Percentiles rank a stretch among this genome's conserved stretches.
Evolutionary conservation across 2,113 vertebrate species (phyloP).

Genomic region (Vireo altiloquus): DNA sequence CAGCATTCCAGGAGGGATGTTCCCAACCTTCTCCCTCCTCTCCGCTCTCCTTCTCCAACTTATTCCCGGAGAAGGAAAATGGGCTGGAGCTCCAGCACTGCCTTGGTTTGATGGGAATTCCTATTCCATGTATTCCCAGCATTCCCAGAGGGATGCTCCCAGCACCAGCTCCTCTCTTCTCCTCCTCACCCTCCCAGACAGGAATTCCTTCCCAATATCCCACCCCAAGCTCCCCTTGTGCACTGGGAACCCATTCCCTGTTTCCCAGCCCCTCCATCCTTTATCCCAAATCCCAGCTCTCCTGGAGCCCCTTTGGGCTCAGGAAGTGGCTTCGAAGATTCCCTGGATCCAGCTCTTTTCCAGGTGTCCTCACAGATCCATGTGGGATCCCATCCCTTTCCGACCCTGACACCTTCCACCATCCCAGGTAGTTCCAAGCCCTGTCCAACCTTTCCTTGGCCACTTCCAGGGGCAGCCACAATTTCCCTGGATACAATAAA

Average conservation of each 20-base stretch:
- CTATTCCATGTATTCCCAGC: too few relatives aligned
- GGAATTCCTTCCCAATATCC: not conserved
- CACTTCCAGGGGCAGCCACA: too few relatives aligned
- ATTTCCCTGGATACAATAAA: not conserved
- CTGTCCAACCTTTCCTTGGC: not conserved
- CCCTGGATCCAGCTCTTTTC: not conserved
- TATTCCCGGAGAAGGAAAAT: too few relatives aligned
- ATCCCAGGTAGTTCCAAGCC: not conserved
- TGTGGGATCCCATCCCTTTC: not conserved
- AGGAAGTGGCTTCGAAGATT: accelerated
- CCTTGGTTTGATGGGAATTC: too few relatives aligned
- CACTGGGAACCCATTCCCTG: not conserved
- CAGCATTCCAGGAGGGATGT: too few relatives aligned
- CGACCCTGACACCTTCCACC: not conserved
- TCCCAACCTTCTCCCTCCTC: too few relatives aligned
- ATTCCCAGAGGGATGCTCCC: too few relatives aligned
- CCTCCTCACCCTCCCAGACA: accelerated
- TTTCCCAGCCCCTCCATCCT: not conserved
- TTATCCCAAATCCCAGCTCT: not conserved
- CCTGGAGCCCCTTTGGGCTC: accelerated
- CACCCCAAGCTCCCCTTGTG: not conserved
- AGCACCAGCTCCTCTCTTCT: too few relatives aligned
- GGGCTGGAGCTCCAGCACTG: too few relatives aligned
- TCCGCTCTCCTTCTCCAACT: too few relatives aligned
- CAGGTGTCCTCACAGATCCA: not conserved